phyloP scores from a whole-genome alignment of 1,140 invertebrate genomes.

The Eriocheir sinensis region DNA sequence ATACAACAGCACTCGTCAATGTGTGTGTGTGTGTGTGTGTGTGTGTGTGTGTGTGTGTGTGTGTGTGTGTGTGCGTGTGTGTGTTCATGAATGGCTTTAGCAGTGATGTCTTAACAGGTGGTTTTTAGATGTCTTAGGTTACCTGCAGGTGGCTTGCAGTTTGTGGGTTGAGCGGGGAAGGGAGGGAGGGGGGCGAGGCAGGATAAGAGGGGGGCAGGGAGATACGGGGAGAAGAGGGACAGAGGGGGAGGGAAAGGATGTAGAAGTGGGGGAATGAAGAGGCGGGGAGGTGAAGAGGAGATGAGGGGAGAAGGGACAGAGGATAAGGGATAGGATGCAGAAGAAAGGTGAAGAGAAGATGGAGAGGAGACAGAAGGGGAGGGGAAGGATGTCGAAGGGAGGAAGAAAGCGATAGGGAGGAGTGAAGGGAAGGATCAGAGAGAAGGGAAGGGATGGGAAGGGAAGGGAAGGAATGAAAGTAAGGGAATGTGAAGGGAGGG shows the following conservation, averaged over 20 bases:
- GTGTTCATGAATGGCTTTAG: background rate
- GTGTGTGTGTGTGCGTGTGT: background rate
- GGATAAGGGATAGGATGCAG: background rate
- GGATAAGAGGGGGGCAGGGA: background rate
- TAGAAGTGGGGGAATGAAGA: too few species aligned
- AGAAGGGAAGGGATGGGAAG: background rate
- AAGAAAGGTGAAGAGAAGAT: background rate
- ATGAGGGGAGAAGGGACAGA: too few species aligned
- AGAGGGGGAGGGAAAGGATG: background rate
- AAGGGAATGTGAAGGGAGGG: background rate
- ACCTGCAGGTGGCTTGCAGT: background rate
- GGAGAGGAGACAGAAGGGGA: background rate
- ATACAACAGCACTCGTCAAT: background rate
- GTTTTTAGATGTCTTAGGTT: background rate
- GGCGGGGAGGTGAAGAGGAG: background rate
- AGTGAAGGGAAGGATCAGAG: background rate
- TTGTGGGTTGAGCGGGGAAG: background rate
- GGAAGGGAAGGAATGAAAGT: background rate
- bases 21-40: slow-evolving; percentile 38
- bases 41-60: slow-evolving; percentile 25
- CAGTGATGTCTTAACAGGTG: slow-evolving; percentile 11
- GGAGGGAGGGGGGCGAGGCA: background rate
- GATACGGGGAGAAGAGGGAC: background rate
- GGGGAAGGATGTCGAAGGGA: too few species aligned
- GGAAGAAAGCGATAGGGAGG: too few species aligned